phyloP scores from a whole-genome alignment of 2,797 vertebrate genomes.

The Molossus molossus region DNA sequence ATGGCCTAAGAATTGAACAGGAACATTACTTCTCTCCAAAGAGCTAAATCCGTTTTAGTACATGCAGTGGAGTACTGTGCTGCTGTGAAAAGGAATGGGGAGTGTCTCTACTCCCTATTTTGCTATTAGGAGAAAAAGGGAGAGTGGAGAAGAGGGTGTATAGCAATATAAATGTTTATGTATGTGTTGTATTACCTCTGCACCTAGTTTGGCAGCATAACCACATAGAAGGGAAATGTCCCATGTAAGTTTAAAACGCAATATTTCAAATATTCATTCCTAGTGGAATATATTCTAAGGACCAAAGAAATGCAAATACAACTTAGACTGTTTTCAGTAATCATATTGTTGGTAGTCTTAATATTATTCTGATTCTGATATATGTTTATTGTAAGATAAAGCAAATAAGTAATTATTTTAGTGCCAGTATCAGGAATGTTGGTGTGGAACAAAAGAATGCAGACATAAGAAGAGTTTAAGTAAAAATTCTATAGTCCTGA shows the following conservation, averaged over 20 bases:
- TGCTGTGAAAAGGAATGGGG: not conserved
- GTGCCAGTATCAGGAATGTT: not conserved
- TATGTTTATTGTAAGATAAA: conserved; percentile 27
- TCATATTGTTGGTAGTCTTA: not conserved
- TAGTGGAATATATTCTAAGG: not conserved
- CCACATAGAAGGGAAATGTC: not conserved
- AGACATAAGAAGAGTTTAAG: not conserved
- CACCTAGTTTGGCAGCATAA: not conserved
- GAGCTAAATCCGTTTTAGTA: not conserved
- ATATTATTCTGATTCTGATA: conserved; percentile 3
- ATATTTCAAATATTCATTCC: conserved; percentile 40
- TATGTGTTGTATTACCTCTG: not conserved
- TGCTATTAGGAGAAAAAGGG: not conserved
- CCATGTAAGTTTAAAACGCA: not conserved
- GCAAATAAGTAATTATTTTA: not conserved
- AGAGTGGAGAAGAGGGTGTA: not conserved
- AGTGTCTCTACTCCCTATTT: not conserved
- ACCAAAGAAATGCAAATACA: not conserved
- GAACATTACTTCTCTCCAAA: not conserved
- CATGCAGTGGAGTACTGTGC: not conserved
- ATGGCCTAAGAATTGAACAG: not conserved
- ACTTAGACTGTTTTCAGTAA: conserved; percentile 8
- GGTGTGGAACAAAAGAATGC: not conserved
- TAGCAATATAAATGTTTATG: not conserved
- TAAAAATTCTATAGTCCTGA: not conserved